Evolutionary conservation across 2,797 vertebrate genomes (phyloP).

Genomic region (Lithobates sylvaticus): DNA sequence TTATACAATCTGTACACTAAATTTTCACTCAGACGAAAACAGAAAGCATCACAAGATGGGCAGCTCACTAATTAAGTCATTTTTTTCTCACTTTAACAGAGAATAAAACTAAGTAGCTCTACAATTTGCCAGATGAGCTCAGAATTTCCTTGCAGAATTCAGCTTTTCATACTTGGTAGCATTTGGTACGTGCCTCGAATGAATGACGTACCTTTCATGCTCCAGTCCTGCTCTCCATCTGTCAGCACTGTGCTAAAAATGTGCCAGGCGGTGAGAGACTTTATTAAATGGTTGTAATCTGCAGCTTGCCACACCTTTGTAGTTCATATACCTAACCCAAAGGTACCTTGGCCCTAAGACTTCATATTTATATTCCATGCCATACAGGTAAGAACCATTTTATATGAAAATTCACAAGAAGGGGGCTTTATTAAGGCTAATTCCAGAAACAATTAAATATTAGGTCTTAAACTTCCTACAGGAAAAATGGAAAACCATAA

Average conservation of each 20-base stretch:
- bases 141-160: constrained; percentile 72
- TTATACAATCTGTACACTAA: not conserved
- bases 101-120: constrained; percentile 31
- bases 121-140: constrained; percentile 68
- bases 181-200: constrained; percentile 69
- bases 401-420: too few species aligned
- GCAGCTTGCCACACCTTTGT: not conserved
- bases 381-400: too few species aligned
- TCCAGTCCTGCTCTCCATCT: constrained; percentile 76
- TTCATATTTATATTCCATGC: too few species aligned
- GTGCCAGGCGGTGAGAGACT: not conserved
- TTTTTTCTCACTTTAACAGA: constrained; percentile 22
- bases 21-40: too few species aligned
- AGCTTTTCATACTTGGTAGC: constrained; percentile 70
- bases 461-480: too few species aligned
- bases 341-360: not conserved
- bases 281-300: not conserved
- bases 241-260: constrained; percentile 77
- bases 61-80: constrained; percentile 35
- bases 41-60: not conserved
- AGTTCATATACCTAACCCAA: not conserved
- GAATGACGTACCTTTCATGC: constrained; percentile 68
- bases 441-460: too few species aligned
- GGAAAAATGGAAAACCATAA: too few species aligned
- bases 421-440: too few species aligned